phyloP scores from a whole-genome alignment of 2,797 vertebrate species.

The Hippocampus kuda region DNA sequence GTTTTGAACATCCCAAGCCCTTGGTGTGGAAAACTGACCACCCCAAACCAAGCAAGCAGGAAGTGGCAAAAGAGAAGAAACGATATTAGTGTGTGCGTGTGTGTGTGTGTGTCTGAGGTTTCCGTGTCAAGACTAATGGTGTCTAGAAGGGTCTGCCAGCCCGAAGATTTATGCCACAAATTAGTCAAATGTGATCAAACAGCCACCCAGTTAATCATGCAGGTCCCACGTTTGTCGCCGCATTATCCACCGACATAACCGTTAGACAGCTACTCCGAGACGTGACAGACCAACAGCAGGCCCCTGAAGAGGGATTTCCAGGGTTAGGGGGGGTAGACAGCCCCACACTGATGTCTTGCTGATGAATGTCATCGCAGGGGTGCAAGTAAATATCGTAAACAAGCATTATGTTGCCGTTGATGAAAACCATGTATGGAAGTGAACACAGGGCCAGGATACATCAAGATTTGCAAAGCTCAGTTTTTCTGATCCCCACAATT shows the following conservation, averaged over 20 bases:
- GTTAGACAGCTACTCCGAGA: conserved; percentile 70
- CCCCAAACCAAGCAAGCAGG: background rate
- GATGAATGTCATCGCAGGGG: conserved; percentile 70
- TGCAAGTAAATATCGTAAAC: conserved; percentile 58
- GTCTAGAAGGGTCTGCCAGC: conserved; percentile 57
- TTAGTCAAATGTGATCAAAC: conserved; percentile 89
- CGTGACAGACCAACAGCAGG: conserved; percentile 63
- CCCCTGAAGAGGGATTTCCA: conserved; percentile 69
- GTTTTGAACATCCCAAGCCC: too few species aligned
- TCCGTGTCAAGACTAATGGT: conserved; percentile 64
- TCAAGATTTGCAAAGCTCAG: too few species aligned
- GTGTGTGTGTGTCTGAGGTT: conserved; percentile 21
- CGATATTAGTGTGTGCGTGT: background rate
- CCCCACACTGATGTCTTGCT: conserved; percentile 61
- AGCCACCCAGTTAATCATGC: conserved; percentile 75
- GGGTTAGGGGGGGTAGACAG: conserved; percentile 19
- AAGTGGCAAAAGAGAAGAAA: background rate
- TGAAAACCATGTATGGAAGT: background rate
- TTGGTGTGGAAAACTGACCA: background rate
- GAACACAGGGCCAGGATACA: background rate
- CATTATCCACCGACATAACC: conserved; percentile 76
- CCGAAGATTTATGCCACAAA: conserved; percentile 84
- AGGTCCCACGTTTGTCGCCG: conserved; percentile 69
- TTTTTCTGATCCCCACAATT: too few species aligned
- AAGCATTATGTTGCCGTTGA: conserved; percentile 35